These are phyloP conservation scores for Gracilinanus agilis DNA, from an alignment of 2,113 vertebrate genomes.

Conservation along the genomic window DNA sequence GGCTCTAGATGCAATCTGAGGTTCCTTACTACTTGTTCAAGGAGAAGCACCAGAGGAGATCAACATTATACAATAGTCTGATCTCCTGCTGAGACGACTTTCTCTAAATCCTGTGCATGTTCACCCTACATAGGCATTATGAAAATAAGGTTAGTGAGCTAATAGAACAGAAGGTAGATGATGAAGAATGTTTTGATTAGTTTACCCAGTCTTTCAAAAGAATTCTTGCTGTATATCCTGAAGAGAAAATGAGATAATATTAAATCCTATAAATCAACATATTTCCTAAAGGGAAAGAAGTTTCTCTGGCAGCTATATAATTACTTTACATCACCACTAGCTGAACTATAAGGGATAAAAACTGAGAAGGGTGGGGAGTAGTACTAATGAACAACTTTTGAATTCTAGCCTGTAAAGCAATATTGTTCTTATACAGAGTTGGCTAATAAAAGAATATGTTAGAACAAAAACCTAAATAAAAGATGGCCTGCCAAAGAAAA, in stretches of 20 bases:
- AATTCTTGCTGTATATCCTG: not conserved
- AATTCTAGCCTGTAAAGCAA: not conserved
- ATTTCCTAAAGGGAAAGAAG: not conserved
- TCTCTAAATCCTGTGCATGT: not conserved
- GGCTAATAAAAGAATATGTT: not conserved
- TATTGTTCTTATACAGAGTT: not conserved
- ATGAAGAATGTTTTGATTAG: conserved; percentile 56
- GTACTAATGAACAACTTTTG: not conserved
- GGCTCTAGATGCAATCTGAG: not conserved
- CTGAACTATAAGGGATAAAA: not conserved
- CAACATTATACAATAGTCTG: not conserved
- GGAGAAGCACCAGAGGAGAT: not conserved
- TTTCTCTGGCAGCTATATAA: not conserved
- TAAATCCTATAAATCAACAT: conserved; percentile 50
- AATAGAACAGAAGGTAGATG: conserved; percentile 46
- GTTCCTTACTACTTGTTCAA: not conserved
- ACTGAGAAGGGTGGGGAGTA: not conserved
- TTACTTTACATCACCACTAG: not conserved
- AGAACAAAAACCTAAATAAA: conserved; percentile 10
- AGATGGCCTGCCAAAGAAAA: not conserved
- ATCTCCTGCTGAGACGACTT: not conserved
- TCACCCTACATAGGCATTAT: not conserved
- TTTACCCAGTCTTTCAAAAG: conserved; percentile 37
- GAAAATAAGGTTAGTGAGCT: conserved; percentile 29
- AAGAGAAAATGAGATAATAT: conserved; percentile 46